A percentile compares a stretch with the other conserved stretches of the same genome.
These are phyloP conservation scores for Urosaurus nigricauda DNA, from an alignment of 2,797 vertebrate genomes.

Conservation along the genomic window DNA sequence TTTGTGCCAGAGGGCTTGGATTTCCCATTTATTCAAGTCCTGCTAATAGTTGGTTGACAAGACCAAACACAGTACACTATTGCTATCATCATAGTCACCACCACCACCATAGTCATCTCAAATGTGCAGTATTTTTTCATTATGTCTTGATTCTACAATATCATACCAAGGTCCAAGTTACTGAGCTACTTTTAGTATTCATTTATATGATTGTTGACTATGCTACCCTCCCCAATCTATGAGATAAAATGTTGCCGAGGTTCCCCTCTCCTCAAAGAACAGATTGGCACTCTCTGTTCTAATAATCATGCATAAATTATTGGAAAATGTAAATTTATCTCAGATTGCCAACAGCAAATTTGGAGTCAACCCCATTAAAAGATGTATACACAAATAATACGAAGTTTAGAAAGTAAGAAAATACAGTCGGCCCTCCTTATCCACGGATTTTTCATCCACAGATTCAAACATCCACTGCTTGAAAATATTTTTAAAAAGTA, in stretches of 20 bases:
- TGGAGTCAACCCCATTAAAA: slow-evolving; percentile 7
- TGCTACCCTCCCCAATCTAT: background rate
- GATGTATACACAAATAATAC: background rate
- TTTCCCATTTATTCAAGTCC: background rate
- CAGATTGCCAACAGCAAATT: slow-evolving; percentile 11
- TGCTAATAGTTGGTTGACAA: background rate
- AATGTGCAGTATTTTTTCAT: background rate
- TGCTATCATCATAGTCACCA: background rate
- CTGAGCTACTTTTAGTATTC: background rate
- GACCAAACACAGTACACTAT: background rate
- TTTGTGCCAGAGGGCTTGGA: background rate
- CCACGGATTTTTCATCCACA: no score
- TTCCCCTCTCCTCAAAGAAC: background rate
- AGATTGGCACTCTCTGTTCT: slow-evolving; percentile 12
- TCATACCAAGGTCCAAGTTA: background rate
- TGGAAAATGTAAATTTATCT: slow-evolving; percentile 17
- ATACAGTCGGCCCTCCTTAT: no score
- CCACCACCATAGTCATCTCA: background rate
- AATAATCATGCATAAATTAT: slow-evolving; percentile 15
- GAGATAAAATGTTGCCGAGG: background rate
- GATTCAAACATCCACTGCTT: no score
- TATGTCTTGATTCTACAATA: background rate
- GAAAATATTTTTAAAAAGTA: no score
- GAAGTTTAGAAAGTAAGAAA: background rate
- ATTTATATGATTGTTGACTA: slow-evolving; percentile 4